phyloP scores from a whole-genome alignment of 1,140 invertebrate species.

The Tetragnatha versicolor region DNA sequence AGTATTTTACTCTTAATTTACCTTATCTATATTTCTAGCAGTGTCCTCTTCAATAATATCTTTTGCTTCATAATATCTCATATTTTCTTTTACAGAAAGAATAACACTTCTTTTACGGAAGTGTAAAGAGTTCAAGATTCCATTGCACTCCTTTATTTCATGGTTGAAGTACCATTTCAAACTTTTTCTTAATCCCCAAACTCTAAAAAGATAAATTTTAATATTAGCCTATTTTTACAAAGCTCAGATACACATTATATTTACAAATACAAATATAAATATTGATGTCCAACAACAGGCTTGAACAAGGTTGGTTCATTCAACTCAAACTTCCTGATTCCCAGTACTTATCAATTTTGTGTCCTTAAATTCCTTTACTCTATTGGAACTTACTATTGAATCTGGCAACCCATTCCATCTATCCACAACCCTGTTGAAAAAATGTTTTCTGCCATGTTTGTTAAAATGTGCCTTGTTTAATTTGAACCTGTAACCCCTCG shows the following conservation, averaged over 20 bases:
- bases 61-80: slow-evolving; percentile 32
- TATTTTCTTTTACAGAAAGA: slow-evolving; percentile 23
- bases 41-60: slow-evolving; percentile 34
- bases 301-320: neutral
- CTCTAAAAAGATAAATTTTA: slow-evolving; percentile 1
- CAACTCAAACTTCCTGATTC: neutral
- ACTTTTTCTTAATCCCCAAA: slow-evolving; percentile 5
- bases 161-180: slow-evolving; percentile 31
- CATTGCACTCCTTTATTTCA: slow-evolving; percentile 21
- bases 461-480: too few relatives aligned
- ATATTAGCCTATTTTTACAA: too few relatives aligned
- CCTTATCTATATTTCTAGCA: neutral
- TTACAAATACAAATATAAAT: neutral
- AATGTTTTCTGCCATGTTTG: too few relatives aligned
- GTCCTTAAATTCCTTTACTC: neutral
- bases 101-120: slow-evolving; percentile 15
- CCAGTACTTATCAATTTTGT: neutral
- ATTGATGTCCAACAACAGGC: neutral
- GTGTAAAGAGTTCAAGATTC: neutral
- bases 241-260: neutral
- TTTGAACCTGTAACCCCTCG: too few relatives aligned
- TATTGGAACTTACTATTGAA: neutral
- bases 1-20: neutral
- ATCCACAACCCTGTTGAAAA: too few relatives aligned
- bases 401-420: too few relatives aligned